Evolutionary conservation across 2,797 vertebrate genomes (phyloP), one percentile per base, ranked within the genome.

Genomic region (Pteronotus mesoamericanus): DNA sequence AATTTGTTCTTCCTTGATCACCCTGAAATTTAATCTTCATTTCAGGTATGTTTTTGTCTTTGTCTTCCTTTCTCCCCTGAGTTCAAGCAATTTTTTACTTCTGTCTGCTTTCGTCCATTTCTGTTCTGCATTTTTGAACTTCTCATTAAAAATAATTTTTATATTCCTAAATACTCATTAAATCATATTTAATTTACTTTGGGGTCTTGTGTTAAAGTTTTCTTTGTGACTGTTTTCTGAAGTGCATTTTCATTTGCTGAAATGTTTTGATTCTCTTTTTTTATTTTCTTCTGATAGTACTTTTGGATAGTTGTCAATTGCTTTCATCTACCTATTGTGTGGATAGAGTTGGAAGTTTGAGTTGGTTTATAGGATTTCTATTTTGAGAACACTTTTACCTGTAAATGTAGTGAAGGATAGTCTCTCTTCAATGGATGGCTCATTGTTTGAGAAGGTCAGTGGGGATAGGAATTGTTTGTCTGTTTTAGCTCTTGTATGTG

Each of bases 101-200:
- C 32, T 93, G 6, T 29, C 39, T 85, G 39, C 12, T 89, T 93
- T 93, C 91, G 48, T 48, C 34, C 57, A 71, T 83, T 93, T 95
- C 88, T 92, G 24, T 64, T 80, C 64, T 95, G n/a, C 42, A 26
- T 78, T 90, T 91, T 94, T 90, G 14, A 90, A 85, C 19, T 96
- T 91, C n/a, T 90, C 42, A 34, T 80, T 95, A 68, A 94, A 94
- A 61, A 46, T 88, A 51, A 46, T 88, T 88, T 94, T 55, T 91
- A 51, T 61, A 75, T 51, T 29, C 51, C 26, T 53, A 88, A 44
- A 26, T 93, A 46, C 34, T 64, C 92, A n/a, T 75, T 59, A 96
- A 72, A 86, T 9, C 22, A 44, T 90, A 59, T 51, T 95, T 66
- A 16, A 26, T 95, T 94, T 42, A 48, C 5, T 95, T 89, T 95